Conservation (phyloP, 2,113 vertebrate genomes). For the Emydura subglobosa region DNA sequence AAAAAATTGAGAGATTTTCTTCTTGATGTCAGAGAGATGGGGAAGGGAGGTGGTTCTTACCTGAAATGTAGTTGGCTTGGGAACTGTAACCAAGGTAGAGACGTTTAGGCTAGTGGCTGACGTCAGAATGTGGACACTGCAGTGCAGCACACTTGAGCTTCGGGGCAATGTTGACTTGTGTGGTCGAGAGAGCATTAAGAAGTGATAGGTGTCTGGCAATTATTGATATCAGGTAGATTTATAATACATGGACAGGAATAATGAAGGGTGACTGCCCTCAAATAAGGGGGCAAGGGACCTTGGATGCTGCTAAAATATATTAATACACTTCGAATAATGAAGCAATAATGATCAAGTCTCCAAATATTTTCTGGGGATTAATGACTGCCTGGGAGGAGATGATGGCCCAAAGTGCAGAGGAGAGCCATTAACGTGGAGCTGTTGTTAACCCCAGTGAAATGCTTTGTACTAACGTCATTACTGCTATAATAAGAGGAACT, state of each 20-base stretch:
- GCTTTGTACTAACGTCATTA: not conserved
- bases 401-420: not conserved
- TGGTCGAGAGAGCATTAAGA: not conserved
- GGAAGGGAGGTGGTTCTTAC: not conserved
- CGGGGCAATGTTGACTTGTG: not conserved
- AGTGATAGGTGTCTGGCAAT: not conserved
- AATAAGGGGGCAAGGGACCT: not conserved
- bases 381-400: not conserved
- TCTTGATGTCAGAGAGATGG: not conserved
- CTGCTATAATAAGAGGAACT: not conserved
- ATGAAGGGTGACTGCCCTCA: not conserved
- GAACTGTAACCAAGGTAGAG: not conserved
- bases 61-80: not conserved
- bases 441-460: not conserved
- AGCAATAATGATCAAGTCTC: not conserved
- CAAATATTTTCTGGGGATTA: rapidly evolving
- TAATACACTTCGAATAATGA: not conserved
- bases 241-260: not conserved
- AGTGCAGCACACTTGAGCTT: rapidly evolving
- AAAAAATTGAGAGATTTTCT: not conserved
- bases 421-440: rapidly evolving
- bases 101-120: not conserved
- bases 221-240: not conserved
- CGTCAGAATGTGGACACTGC: not conserved
- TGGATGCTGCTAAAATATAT: not conserved